A percentile compares a stretch with the other conserved stretches of the same genome.
Evolutionary conservation across 2,888 invertebrate species (phyloP).

Genomic region (Caenorhabditis sulstoni): DNA sequence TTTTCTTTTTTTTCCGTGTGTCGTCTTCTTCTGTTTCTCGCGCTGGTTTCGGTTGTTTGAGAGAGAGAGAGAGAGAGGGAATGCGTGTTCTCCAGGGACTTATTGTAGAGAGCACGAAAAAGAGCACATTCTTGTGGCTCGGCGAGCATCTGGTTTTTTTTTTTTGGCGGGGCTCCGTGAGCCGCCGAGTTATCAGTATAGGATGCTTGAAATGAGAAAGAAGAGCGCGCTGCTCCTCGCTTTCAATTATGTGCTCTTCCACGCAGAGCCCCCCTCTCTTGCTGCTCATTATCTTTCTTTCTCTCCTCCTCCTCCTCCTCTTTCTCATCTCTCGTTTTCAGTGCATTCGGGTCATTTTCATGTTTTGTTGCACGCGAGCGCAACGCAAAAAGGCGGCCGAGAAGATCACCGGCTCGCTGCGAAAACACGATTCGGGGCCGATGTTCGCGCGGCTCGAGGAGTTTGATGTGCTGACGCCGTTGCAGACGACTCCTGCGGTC

Average conservation of each 20-base stretch:
- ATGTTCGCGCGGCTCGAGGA: constrained; percentile 79
- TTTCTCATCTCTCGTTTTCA: constrained; percentile 32
- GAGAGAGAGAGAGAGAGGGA: constrained; percentile 23
- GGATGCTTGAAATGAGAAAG: constrained; percentile 19
- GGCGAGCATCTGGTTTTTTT: too few relatives aligned
- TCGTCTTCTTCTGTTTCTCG: too few relatives aligned
- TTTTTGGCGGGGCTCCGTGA: too few relatives aligned
- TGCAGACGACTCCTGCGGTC: constrained; percentile 70
- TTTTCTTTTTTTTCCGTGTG: too few relatives aligned
- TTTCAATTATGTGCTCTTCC: constrained; percentile 54
- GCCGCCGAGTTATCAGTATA: constrained; percentile 26
- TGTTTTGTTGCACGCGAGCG: constrained; percentile 66
- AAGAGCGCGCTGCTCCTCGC: constrained; percentile 1
- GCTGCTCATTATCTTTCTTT: constrained; percentile 37
- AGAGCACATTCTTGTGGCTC: constrained; percentile 24
- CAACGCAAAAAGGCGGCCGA: constrained; percentile 58
- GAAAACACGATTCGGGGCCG: constrained; percentile 59
- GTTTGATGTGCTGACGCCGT: constrained; percentile 76
- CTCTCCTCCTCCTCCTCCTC: constrained; percentile 1
- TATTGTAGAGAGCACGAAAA: constrained; percentile 33
- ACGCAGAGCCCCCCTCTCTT: constrained; percentile 10
- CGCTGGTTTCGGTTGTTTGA: too few relatives aligned
- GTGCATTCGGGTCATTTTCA: constrained; percentile 59
- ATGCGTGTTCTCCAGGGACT: constrained; percentile 51
- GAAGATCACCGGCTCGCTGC: constrained; percentile 51